Percentiles rank a stretch among this genome's conserved stretches.
phyloP scores from a whole-genome alignment of 2,797 vertebrate species.

The Acomys russatus region DNA sequence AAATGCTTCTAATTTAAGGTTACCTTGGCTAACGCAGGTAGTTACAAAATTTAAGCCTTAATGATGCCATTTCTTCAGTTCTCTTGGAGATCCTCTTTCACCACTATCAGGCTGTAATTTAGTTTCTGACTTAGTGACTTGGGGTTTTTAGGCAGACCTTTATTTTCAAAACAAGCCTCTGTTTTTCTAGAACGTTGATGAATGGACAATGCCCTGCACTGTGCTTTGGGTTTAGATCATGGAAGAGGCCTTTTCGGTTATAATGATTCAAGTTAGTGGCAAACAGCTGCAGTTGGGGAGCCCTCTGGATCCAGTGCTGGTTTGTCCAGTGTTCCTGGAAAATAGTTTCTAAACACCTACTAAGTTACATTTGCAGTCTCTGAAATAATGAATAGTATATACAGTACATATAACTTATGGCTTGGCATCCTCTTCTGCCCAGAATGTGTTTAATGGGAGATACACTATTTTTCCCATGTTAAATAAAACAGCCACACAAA shows the following conservation, averaged over 20 bases:
- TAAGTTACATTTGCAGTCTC: not conserved
- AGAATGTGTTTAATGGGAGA: constrained; percentile 29
- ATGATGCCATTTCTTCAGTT: constrained; percentile 42
- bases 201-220: constrained; percentile 73
- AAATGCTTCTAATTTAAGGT: constrained; percentile 64
- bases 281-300: constrained; percentile 14
- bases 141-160: constrained; percentile 57
- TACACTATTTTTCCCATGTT: not conserved
- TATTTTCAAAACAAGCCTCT: constrained; percentile 73
- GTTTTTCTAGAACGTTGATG: constrained; percentile 64
- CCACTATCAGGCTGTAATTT: constrained; percentile 59
- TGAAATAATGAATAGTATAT: not conserved
- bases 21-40: constrained; percentile 49
- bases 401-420: not conserved
- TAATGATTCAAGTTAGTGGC: constrained; percentile 67
- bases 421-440: not conserved
- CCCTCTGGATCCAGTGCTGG: not conserved
- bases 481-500: not conserved
- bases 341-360: not conserved
- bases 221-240: constrained; percentile 63
- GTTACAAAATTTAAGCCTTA: constrained; percentile 41
- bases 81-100: constrained; percentile 48
- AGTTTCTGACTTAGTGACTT: constrained; percentile 73
- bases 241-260: constrained; percentile 60
- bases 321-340: not conserved